A percentile compares a stretch with the other conserved stretches of the same genome.
Conservation (phyloP, 2,888 invertebrate genomes). For the Cheilosia variabilis region DNA sequence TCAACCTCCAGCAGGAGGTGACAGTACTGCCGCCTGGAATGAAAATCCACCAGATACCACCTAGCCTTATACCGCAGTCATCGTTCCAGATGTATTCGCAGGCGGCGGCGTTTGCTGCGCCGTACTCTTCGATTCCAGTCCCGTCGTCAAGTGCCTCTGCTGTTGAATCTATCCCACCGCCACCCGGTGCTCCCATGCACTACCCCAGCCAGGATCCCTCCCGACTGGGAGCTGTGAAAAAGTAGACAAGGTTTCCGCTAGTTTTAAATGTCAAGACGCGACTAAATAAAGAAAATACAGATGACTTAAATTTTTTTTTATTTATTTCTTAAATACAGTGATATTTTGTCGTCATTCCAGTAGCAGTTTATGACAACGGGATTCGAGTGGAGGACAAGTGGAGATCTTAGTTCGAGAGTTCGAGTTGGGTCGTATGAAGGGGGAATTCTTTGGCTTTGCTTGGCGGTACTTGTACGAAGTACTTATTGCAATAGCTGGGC, state of each 20-base stretch:
- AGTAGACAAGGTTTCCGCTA: slow-evolving; percentile 75
- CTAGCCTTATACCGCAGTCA: slow-evolving; percentile 82
- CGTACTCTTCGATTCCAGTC: slow-evolving; percentile 80
- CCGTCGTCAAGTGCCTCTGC: slow-evolving; percentile 82
- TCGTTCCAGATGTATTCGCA: slow-evolving; percentile 82
- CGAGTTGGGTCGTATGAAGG: slow-evolving; percentile 78
- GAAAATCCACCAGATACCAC: slow-evolving; percentile 83
- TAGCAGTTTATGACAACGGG: slow-evolving; percentile 25
- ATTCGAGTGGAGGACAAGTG: no score
- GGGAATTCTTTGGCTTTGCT: slow-evolving; percentile 80
- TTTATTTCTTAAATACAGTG: slow-evolving; percentile 22
- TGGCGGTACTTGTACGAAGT: slow-evolving; percentile 81
- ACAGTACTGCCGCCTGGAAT: slow-evolving; percentile 83
- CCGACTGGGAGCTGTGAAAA: slow-evolving; percentile 89
- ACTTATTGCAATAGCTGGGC: slow-evolving; percentile 80
- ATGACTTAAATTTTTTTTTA: no score
- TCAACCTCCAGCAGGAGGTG: slow-evolving; percentile 85
- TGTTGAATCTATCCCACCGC: slow-evolving; percentile 81
- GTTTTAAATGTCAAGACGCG: not conserved
- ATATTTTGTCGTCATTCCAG: slow-evolving; percentile 19
- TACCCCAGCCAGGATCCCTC: slow-evolving; percentile 99
- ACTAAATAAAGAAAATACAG: slow-evolving; percentile 13
- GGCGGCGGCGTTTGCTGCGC: slow-evolving; percentile 83
- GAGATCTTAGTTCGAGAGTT: slow-evolving; percentile 61
- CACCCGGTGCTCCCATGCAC: slow-evolving; percentile 87